Evolutionary conservation across 2,797 vertebrate species (phyloP).

Genomic region (Catharus ustulatus): DNA sequence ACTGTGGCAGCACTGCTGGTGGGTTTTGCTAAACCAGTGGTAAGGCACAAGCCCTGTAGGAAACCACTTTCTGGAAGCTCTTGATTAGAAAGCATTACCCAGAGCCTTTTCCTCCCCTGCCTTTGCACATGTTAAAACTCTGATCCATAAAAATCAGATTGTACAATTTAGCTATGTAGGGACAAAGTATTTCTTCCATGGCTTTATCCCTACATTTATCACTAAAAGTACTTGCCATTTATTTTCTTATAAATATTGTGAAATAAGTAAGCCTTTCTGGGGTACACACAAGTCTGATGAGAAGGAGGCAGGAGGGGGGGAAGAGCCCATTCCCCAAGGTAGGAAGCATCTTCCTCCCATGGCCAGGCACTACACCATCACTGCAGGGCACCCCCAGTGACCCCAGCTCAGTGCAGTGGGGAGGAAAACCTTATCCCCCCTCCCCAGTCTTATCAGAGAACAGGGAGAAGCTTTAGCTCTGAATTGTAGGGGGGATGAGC

Average conservation of each 20-base stretch:
- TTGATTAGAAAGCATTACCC: background rate
- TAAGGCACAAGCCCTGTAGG: background rate
- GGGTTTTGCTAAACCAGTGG: background rate
- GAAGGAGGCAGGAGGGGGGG: background rate
- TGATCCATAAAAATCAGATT: background rate
- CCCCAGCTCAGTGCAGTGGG: background rate
- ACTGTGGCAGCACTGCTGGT: background rate
- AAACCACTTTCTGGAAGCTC: background rate
- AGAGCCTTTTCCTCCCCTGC: background rate
- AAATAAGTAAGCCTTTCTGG: background rate
- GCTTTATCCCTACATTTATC: background rate
- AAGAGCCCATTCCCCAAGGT: background rate
- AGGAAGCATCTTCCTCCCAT: background rate
- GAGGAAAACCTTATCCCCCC: background rate
- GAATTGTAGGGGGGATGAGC: accelerated
- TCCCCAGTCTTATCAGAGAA: background rate
- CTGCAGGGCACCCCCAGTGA: background rate
- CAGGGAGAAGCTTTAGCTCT: background rate
- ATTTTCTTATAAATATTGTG: background rate
- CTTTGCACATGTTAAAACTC: background rate
- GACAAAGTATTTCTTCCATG: background rate
- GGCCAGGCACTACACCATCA: background rate
- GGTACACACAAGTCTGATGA: background rate
- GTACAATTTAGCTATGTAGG: background rate
- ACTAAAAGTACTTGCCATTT: background rate